Percentiles rank a stretch among this genome's conserved stretches.
Evolutionary conservation across 2,113 vertebrate species (phyloP).

Genomic region (Lophotis ruficrista): DNA sequence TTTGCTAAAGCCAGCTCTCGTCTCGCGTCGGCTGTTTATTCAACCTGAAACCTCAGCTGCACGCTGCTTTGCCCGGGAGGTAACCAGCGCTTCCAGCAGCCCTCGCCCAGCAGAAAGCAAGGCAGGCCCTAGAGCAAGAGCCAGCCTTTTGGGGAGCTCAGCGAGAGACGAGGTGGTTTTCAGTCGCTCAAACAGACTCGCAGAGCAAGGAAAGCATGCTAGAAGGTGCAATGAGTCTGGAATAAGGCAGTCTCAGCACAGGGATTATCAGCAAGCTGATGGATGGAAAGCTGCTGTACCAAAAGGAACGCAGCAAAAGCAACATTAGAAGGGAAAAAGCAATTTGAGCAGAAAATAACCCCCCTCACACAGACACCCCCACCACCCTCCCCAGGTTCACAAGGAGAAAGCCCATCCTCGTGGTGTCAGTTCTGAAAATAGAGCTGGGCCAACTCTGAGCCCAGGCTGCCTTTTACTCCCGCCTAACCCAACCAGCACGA

Average conservation of each 20-base stretch:
- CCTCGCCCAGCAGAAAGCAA: background rate
- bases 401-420: background rate
- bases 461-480: background rate
- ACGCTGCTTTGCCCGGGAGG: background rate
- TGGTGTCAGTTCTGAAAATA: background rate
- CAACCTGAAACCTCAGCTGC: background rate
- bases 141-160: background rate
- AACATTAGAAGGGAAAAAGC: background rate
- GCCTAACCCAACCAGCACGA: background rate
- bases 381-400: too few species aligned
- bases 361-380: too few species aligned
- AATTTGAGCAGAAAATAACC: background rate
- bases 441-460: background rate
- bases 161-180: background rate
- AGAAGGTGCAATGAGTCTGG: background rate
- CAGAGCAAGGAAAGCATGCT: background rate
- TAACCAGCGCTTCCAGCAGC: background rate
- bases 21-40: background rate
- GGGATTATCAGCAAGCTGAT: rapidly evolving
- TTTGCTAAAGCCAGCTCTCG: background rate
- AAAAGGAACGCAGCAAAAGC: background rate
- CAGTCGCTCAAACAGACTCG: rapidly evolving
- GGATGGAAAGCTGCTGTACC: background rate
- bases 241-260: background rate
- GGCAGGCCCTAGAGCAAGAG: background rate